Evolutionary conservation across 2,888 invertebrate species (phyloP), one percentile per base, ranked within the genome.

Genomic region (Barypeithes pellucidus): DNA sequence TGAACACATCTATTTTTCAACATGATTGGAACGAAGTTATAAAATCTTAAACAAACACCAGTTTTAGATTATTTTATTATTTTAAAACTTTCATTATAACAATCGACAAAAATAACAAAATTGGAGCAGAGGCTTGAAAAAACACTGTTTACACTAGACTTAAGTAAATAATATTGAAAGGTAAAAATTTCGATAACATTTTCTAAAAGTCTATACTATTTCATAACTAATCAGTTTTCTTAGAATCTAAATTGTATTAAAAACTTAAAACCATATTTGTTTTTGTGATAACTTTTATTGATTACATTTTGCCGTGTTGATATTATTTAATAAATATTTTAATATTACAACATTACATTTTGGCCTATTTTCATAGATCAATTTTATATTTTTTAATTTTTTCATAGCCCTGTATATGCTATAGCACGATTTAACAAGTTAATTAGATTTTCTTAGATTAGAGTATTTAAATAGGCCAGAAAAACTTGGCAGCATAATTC

Each of bases 171-270:
- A 47, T 45, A 24, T 33, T 1, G 33, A 45, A 47, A 62, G 47
- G 43, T 62, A 45, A 45, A 62, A 62, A 29, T 47, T 45, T 57
- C 29, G 62, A 62, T 47, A 62, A 62, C 24, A 41, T 14, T 60
- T 33, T 18, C n/a, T 11, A 47, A 47, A 62, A 22, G 29, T 62
- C 45, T 47, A 47, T 29, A 29, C n/a, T 62, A 22, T 62, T 45
- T 57, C 33, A 22, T 60, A 68, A 16, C 20, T 61, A 39, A 61
- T 61, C 47, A 50, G 45, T 39, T 45, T 63, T 45, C 45, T 18
- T 18, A 41, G 67, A 54, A 45, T 16, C 24, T 33, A 33, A 33
- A 57, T 36, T 18, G 33, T 57, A 33, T 57, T 33, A 57, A 57
- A 24, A 57, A 24, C 24, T 33, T 57, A 12, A 43, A n/a, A 7